Evolutionary conservation across 1,140 invertebrate species (phyloP).

Genomic region (Megalonaias nervosa): DNA sequence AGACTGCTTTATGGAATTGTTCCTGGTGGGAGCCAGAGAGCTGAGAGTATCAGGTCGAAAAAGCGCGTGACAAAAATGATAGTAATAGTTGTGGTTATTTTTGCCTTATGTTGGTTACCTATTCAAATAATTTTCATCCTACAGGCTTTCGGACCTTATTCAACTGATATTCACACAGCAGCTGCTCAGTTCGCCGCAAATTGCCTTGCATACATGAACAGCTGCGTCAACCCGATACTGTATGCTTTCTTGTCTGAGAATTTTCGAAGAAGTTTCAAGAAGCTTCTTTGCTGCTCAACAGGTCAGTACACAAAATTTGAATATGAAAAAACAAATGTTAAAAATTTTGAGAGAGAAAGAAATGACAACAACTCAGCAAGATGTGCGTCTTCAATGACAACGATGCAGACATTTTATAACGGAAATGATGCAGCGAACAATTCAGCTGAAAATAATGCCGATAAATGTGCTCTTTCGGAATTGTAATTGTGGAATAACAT

Average conservation of each 20-base stretch:
- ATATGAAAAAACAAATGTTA: constrained; percentile 61
- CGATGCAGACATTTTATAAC: no score
- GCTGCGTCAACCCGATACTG: constrained; percentile 95
- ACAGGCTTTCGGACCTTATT: constrained; percentile 68
- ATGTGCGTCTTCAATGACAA: no score
- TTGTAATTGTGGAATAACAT: no score
- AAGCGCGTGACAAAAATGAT: constrained; percentile 94
- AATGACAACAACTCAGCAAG: no score
- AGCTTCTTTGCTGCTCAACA: constrained; percentile 72
- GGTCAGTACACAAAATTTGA: constrained; percentile 49
- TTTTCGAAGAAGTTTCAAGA: constrained; percentile 87
- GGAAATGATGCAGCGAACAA: no score
- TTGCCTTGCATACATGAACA: constrained; percentile 95
- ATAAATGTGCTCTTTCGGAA: no score
- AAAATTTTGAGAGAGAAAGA: background rate
- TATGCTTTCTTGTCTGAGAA: constrained; percentile 94
- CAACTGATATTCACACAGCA: constrained; percentile 74
- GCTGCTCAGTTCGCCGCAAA: constrained; percentile 88
- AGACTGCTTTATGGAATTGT: constrained; percentile 75
- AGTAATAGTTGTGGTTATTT: constrained; percentile 93
- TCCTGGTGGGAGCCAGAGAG: constrained; percentile 80
- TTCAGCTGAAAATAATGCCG: no score
- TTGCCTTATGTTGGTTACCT: constrained; percentile 96
- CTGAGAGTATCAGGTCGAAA: constrained; percentile 85
- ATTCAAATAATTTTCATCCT: constrained; percentile 81